Evolutionary conservation across 1,140 invertebrate species (phyloP), one percentile per base, ranked within the genome.

Genomic region (Leptestheria dahalacensis): DNA sequence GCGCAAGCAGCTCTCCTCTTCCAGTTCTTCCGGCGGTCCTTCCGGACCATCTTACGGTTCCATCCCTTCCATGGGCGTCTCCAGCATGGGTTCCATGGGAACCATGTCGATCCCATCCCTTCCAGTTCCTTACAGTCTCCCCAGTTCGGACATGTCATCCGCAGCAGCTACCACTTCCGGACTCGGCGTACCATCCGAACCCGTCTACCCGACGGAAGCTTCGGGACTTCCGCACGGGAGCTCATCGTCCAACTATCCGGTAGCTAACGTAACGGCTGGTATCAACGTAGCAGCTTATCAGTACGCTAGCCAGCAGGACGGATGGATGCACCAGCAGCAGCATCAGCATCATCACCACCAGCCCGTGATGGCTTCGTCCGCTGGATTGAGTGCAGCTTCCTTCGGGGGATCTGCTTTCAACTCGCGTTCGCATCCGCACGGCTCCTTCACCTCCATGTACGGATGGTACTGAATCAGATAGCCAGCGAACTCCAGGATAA

Each of bases 1-100:
- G 10, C 75, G 88, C 25, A 92, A 91, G 66, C 88, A 91, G 70
- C 67, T 80, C 53, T 76, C 61, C 2, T 50, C 61, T 18, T 48
- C 61, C n/a, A 29, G 54, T 9, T 48, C 54, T n/a, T 53, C 51
- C 3, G 57, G 33, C 46, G 50, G 55, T 55, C 33, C 33, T 9
- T 41, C 33, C 6, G 33, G 6, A 9, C 33, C 33, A 9, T 41
- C 33, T 9, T 41, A 41, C 33, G 33, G 33, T 41, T 9, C 33
- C 33, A 15, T 41, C 6, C 33, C 33, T 41, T 41, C 33, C 33
- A 41, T 41, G 33, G 33, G 33, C 6, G 15, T 41, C 6, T 15
- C 33, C 15, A 41, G 33, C 15, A 41, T 41, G 33, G 15, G 33
- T 41, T 41, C 33, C 6, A 41, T 41, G 33, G 33, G 33, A 9